These are phyloP conservation scores for Horisme vitalbata DNA, from an alignment of 2,888 invertebrate species.

Conservation along the genomic window DNA sequence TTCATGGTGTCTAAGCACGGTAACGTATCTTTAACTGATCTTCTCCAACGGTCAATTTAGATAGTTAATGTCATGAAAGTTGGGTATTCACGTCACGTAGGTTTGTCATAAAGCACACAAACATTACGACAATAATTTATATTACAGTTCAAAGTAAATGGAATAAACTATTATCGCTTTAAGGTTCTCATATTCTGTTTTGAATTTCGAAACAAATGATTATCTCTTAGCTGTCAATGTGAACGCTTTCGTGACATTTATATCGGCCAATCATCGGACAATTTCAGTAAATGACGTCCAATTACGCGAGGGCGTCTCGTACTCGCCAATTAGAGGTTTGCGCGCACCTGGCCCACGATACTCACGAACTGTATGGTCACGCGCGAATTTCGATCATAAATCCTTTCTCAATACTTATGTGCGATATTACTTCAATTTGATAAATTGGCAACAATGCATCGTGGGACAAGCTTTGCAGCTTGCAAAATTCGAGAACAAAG, in stretches of 20 bases:
- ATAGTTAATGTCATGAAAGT: constrained; percentile 4
- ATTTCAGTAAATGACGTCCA: constrained; percentile 73
- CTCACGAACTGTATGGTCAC: constrained; percentile 70
- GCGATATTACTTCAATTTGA: constrained; percentile 47
- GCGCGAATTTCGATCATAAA: constrained; percentile 63
- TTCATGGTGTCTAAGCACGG: constrained; percentile 70
- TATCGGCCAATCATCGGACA: constrained; percentile 64
- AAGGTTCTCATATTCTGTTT: constrained; percentile 7
- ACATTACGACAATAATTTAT: background rate
- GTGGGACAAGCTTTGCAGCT: background rate
- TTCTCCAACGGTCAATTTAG: constrained; percentile 35
- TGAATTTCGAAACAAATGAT: constrained; percentile 23
- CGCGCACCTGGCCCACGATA: constrained; percentile 75
- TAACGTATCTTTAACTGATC: constrained; percentile 57
- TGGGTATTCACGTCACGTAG: background rate
- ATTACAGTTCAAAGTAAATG: constrained; percentile 6
- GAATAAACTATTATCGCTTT: background rate
- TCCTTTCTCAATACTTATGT: constrained; percentile 52
- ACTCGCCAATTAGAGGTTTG: constrained; percentile 74
- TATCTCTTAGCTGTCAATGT: constrained; percentile 33
- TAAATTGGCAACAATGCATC: constrained; percentile 36
- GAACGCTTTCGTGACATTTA: constrained; percentile 55
- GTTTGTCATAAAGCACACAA: background rate
- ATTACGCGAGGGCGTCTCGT: constrained; percentile 72
- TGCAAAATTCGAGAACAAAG: too few relatives aligned